Evolutionary conservation across 2,888 invertebrate species (phyloP), one percentile per base, ranked within the genome.

Genomic region (Odontothrips loti): DNA sequence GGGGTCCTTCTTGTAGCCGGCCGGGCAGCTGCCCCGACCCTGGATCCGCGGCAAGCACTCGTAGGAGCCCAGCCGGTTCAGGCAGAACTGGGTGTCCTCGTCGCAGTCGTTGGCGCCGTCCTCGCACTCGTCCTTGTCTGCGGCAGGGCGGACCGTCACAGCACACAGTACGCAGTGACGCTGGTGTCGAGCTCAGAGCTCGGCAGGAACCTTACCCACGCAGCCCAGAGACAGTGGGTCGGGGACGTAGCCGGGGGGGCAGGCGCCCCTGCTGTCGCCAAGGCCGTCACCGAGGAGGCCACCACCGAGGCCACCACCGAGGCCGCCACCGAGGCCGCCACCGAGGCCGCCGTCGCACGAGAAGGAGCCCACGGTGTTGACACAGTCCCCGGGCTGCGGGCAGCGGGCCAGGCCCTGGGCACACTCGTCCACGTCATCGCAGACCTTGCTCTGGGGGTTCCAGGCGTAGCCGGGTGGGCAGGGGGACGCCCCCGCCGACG

Each of bases 361-460:
- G 86, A 91, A 94, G 0, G 93, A 93, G 0, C 94, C 94, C 20
- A 89, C 87, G 0, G 91, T 92, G 86, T 94, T 94, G 83, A 91
- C 87, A 86, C 94, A 94, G 1, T 88, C 87, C 58, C 4, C 68
- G 68, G 68, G 68, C 23, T 27, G 68, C 68, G 23, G 68, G 68
- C 68, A 75, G 27, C 23, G 23, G 23, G 68, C 68, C 68, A 27
- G 68, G 23, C 68, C 68, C 68, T 12, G 11, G 23, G 10, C 23
- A 27, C 98, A 98, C 87, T 98, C 98, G 85, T 98, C 92, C 0
- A 98, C 91, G 86, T 99, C 98, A 27, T 75, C 68, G 79, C 82
- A 82, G 9, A 63, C 29, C 20, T 48, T 23, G 43, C 47, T 79
- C 47, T 27, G 63, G 1, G 80, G 11, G 80, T 83, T 84, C 81